Evolutionary conservation across 2,888 invertebrate genomes (phyloP).

Genomic region (Hyposoter didymator): DNA sequence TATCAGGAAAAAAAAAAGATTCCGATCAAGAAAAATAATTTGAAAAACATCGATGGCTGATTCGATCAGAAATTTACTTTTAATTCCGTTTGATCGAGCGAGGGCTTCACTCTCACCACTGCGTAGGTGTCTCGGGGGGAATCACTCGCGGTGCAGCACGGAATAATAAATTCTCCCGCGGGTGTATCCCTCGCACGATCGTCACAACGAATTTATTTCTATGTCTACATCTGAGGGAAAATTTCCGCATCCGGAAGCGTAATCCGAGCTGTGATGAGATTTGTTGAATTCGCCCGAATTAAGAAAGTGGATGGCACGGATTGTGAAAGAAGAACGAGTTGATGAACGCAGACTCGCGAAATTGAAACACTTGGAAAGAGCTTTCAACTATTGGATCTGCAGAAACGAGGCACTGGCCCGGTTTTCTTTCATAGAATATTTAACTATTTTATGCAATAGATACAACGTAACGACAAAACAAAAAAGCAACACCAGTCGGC

Average conservation of each 20-base stretch:
- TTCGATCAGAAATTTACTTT: constrained; percentile 30
- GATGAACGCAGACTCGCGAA: constrained; percentile 9
- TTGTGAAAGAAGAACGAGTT: background rate
- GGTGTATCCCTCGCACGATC: background rate
- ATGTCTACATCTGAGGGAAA: constrained; percentile 24
- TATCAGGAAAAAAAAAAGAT: constrained; percentile 2
- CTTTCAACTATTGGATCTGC: constrained; percentile 1
- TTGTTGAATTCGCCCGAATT: constrained; percentile 26
- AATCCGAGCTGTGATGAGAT: constrained; percentile 39
- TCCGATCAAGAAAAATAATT: constrained; percentile 7
- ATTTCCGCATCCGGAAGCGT: constrained; percentile 55
- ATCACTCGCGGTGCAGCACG: constrained; percentile 48
- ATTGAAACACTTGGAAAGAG: background rate
- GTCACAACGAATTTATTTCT: background rate
- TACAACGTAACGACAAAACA: no score
- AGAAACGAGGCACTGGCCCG: constrained; percentile 4
- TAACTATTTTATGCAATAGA: constrained; percentile 9
- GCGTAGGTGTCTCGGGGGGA: constrained; percentile 58
- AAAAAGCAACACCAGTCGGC: no score
- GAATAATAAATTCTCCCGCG: constrained; percentile 44
- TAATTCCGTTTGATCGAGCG: constrained; percentile 41
- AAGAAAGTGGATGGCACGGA: background rate
- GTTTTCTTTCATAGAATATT: background rate
- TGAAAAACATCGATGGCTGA: constrained; percentile 12
- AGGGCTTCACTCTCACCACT: constrained; percentile 30